phyloP scores from a whole-genome alignment of 2,888 invertebrate species.

The Leptopilina syphax region DNA sequence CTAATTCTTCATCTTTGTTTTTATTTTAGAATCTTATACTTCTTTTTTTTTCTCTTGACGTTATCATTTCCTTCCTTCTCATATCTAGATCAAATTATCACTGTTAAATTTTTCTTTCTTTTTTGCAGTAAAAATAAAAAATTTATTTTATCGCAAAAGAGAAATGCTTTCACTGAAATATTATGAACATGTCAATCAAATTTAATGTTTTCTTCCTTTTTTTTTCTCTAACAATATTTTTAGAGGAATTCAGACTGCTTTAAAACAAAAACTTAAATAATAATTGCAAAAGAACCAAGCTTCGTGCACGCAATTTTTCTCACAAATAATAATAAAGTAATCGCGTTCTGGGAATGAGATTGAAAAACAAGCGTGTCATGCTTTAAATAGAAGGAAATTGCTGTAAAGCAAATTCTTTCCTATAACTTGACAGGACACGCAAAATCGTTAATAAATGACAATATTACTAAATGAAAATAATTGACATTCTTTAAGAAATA shows the following conservation, averaged over 20 bases:
- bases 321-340: constrained; percentile 26
- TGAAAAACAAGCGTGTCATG: constrained; percentile 8
- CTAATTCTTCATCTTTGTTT: too few relatives aligned
- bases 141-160: too few relatives aligned
- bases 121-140: too few relatives aligned
- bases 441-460: too few relatives aligned
- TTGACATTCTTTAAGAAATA: not conserved
- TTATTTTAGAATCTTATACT: too few relatives aligned
- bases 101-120: too few relatives aligned
- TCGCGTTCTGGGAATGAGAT: constrained; percentile 6
- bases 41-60: too few relatives aligned
- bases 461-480: not conserved
- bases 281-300: constrained; percentile 22
- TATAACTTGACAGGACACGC: constrained; percentile 11
- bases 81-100: too few relatives aligned
- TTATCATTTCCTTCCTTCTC: too few relatives aligned
- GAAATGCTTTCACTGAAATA: not conserved
- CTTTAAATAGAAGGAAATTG: constrained; percentile 6
- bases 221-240: not conserved
- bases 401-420: not conserved
- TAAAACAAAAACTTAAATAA: not conserved
- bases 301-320: constrained; percentile 19
- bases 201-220: not conserved
- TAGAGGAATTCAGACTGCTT: not conserved
- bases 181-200: not conserved